Conservation (phyloP, 2,113 vertebrate species). For the Centrocercus urophasianus region DNA sequence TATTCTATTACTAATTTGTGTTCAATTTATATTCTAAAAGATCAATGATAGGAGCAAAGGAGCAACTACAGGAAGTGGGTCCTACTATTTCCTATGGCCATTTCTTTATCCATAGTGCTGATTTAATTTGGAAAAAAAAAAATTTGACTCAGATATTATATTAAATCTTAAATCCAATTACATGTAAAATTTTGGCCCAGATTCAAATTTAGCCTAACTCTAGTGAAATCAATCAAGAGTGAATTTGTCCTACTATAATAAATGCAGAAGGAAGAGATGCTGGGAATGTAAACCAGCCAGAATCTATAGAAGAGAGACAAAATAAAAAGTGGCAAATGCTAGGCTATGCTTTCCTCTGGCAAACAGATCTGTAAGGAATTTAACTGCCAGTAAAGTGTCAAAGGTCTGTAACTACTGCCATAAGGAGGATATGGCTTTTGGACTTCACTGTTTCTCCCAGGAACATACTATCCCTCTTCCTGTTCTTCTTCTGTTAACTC, state of each 20-base stretch:
- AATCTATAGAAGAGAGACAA: background rate
- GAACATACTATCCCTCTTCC: background rate
- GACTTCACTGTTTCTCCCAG: background rate
- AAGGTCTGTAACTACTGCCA: background rate
- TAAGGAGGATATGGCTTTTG: rapidly evolving
- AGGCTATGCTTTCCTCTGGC: background rate
- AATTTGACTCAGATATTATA: background rate
- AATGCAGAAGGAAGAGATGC: background rate
- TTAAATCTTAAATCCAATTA: background rate
- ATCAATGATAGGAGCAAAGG: background rate
- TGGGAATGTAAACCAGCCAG: background rate
- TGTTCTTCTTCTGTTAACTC: background rate
- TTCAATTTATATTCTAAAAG: constrained; percentile 54
- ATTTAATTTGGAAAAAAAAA: background rate
- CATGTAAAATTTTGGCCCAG: background rate
- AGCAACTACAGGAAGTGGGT: constrained; percentile 42
- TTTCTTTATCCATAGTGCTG: background rate
- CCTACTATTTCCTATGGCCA: constrained; percentile 15
- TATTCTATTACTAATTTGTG: constrained; percentile 54
- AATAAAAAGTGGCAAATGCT: background rate
- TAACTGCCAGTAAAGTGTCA: background rate
- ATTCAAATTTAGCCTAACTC: background rate
- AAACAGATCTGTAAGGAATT: background rate
- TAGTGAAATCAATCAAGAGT: background rate
- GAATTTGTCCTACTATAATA: background rate